Evolutionary conservation across 2,797 vertebrate species (phyloP).

Genomic region (Dromococcyx pavoninus): DNA sequence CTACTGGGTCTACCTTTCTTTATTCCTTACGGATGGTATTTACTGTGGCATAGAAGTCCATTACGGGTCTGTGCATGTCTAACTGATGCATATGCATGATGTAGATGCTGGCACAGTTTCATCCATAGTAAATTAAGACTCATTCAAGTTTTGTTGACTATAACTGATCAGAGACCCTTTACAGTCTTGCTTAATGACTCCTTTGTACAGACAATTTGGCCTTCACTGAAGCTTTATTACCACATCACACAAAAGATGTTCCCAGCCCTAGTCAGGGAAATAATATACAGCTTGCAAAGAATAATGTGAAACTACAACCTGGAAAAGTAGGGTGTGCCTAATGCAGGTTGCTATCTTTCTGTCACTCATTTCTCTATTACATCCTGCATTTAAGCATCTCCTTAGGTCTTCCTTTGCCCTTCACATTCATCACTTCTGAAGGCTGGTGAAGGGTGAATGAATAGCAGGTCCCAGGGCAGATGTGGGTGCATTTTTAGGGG

Average conservation of each 20-base stretch:
- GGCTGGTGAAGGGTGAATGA: background rate
- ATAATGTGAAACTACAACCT: conserved; percentile 6
- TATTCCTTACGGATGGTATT: background rate
- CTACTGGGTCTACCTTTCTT: background rate
- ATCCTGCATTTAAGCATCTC: background rate
- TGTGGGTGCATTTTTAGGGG: conserved; percentile 12
- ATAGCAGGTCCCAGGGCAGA: background rate
- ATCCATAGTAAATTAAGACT: background rate
- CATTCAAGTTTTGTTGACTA: conserved; percentile 21
- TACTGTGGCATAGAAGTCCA: background rate
- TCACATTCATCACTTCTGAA: background rate
- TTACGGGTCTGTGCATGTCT: conserved; percentile 24
- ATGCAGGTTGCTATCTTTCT: background rate
- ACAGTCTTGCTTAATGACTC: conserved; percentile 15
- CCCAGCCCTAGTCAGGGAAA: background rate
- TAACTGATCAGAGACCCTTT: conserved; percentile 51
- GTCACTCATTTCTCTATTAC: conserved; percentile 4
- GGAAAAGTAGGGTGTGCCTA: conserved; percentile 25
- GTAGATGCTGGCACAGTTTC: conserved; percentile 19
- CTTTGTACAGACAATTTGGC: too few relatives aligned
- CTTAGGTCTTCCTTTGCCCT: background rate
- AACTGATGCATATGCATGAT: background rate
- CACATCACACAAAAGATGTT: background rate
- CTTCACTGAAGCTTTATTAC: background rate
- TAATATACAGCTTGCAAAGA: background rate